These are phyloP conservation scores for Drosophila truncata DNA, from an alignment of 1,140 invertebrate species.

Conservation along the genomic window DNA sequence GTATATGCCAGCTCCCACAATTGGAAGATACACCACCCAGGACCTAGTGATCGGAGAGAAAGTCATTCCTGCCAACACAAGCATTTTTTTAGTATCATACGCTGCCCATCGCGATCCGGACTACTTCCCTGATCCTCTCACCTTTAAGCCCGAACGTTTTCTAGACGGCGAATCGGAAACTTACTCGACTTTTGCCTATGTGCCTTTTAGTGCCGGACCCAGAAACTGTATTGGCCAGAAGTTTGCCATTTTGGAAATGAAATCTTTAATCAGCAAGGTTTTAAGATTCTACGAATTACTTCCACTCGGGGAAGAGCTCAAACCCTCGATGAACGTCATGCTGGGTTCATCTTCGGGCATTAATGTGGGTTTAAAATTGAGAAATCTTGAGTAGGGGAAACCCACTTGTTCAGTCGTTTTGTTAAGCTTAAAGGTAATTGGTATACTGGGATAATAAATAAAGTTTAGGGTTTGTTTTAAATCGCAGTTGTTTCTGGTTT, in stretches of 20 bases:
- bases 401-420: neutral
- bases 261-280: slow-evolving; percentile 88
- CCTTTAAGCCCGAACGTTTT: slow-evolving; percentile 89
- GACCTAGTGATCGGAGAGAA: slow-evolving; percentile 64
- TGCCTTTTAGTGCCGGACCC: slow-evolving; percentile 89
- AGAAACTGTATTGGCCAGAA: slow-evolving; percentile 91
- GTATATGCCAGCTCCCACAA: slow-evolving; percentile 87
- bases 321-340: slow-evolving; percentile 69
- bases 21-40: slow-evolving; percentile 85
- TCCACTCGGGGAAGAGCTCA: slow-evolving; percentile 48
- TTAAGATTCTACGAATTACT: slow-evolving; percentile 87
- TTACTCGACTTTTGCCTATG: slow-evolving; percentile 86
- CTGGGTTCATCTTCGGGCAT: slow-evolving; percentile 55
- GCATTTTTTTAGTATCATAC: slow-evolving; percentile 79
- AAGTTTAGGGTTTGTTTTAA: neutral
- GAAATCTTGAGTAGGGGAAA: slow-evolving; percentile 4
- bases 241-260: slow-evolving; percentile 89
- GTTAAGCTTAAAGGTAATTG: neutral
- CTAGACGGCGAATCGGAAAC: slow-evolving; percentile 70
- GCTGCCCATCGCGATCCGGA: slow-evolving; percentile 66
- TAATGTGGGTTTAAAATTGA: slow-evolving; percentile 46
- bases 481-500: neutral
- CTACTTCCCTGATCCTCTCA: slow-evolving; percentile 63
- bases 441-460: slow-evolving; percentile 26
- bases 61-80: slow-evolving; percentile 60